Percentiles rank a stretch among this genome's conserved stretches.
Evolutionary conservation across 2,797 vertebrate species (phyloP).

Genomic region (Tauraco hartlaubi): DNA sequence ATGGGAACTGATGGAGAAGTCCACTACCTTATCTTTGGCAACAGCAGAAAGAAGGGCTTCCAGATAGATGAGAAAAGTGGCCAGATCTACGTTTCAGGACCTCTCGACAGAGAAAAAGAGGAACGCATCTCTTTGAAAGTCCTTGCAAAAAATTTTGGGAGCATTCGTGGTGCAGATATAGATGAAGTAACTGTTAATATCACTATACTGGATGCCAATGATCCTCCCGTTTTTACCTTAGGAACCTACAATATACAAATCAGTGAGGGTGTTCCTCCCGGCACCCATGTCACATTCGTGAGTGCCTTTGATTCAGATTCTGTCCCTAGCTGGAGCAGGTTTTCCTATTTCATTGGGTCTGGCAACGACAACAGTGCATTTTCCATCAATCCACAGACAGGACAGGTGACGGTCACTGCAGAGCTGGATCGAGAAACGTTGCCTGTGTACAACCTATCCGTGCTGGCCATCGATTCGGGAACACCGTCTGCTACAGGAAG

Average conservation of each 20-base stretch:
- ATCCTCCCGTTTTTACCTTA: conserved; percentile 94
- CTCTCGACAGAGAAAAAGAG: conserved; percentile 95
- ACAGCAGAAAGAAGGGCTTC: conserved; percentile 94
- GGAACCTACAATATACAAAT: conserved; percentile 90
- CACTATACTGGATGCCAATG: conserved; percentile 95
- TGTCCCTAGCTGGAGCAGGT: conserved; percentile 97
- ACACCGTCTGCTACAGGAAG: conserved; percentile 92
- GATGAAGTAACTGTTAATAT: conserved; percentile 97
- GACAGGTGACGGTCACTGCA: conserved; percentile 93
- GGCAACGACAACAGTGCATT: conserved; percentile 90
- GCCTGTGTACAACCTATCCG: conserved; percentile 92
- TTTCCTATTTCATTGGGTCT: conserved; percentile 92
- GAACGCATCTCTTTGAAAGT: conserved; percentile 93
- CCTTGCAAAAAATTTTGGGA: conserved; percentile 94
- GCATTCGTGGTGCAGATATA: conserved; percentile 93
- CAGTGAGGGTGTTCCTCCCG: conserved; percentile 91
- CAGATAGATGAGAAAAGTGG: conserved; percentile 90
- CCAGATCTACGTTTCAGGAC: conserved; percentile 92
- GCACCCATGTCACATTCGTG: conserved; percentile 94
- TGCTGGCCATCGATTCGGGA: conserved; percentile 93
- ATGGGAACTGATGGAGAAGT: conserved; percentile 94
- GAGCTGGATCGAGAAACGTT: conserved; percentile 92
- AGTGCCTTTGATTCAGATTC: conserved; percentile 97
- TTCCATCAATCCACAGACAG: conserved; percentile 93
- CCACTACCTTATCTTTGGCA: conserved; percentile 95